phyloP scores from a whole-genome alignment of 2,113 vertebrate genomes.

The Saccopteryx leptura region DNA sequence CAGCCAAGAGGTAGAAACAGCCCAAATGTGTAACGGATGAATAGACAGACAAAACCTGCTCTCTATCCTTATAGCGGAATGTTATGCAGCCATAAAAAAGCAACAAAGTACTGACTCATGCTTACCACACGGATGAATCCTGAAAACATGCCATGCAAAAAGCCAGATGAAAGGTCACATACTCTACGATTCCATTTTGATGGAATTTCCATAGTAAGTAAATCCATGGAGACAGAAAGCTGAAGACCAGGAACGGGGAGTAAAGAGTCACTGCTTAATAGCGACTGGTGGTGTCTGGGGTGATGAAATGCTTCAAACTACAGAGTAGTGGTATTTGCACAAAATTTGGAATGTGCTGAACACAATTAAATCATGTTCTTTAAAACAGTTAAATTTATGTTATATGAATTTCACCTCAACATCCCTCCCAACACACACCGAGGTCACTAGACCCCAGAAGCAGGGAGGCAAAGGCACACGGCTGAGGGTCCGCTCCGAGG shows the following conservation, averaged over 20 bases:
- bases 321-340: background rate
- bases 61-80: background rate
- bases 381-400: slow-evolving; percentile 48
- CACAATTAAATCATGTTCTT: background rate
- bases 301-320: background rate
- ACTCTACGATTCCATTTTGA: background rate
- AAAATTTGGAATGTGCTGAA: slow-evolving; percentile 15
- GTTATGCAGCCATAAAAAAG: background rate
- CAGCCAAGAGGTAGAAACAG: background rate
- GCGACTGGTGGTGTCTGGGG: background rate
- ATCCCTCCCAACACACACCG: background rate
- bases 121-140: background rate
- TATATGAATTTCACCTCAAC: background rate
- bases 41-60: background rate
- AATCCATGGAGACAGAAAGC: background rate
- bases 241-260: background rate
- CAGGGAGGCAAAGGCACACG: too few species aligned
- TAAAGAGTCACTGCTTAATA: background rate
- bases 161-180: background rate
- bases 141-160: slow-evolving; percentile 40
- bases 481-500: background rate
- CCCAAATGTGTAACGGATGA: background rate
- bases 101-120: background rate
- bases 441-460: background rate
- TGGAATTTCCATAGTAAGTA: slow-evolving; percentile 21